phyloP scores from a whole-genome alignment of 2,797 vertebrate genomes.

The Dendrocincla tyrannina region DNA sequence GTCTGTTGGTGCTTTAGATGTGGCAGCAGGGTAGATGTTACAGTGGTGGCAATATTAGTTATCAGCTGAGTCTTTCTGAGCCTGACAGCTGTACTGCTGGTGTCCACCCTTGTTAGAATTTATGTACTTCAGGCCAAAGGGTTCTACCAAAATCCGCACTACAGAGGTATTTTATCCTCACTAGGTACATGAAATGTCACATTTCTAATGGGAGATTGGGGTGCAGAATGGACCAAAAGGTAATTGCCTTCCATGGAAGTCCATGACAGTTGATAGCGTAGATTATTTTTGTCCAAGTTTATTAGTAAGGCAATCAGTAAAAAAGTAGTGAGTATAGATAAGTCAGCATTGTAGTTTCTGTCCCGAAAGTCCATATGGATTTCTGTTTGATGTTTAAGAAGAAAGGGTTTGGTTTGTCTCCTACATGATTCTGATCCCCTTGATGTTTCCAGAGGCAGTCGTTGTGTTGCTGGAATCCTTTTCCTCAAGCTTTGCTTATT shows the following conservation, averaged over 20 bases:
- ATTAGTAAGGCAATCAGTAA: neutral
- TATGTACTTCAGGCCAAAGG: neutral
- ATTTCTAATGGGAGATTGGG: neutral
- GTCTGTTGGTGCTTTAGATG: neutral
- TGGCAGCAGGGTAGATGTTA: neutral
- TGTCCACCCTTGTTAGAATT: neutral
- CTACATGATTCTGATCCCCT: neutral
- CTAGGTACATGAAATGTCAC: neutral
- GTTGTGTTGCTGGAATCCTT: neutral
- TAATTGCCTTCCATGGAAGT: neutral
- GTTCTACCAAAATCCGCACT: neutral
- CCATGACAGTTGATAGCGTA: neutral
- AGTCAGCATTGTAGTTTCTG: neutral
- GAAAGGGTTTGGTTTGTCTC: neutral
- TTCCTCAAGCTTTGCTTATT: neutral
- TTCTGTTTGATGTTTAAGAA: neutral
- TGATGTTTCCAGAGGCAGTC: neutral
- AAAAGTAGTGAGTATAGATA: neutral
- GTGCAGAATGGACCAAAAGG: neutral
- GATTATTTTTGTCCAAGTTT: neutral
- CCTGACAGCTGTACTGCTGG: too few species aligned
- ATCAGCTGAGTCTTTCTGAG: neutral
- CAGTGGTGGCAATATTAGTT: neutral
- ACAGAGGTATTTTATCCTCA: neutral
- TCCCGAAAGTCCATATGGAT: neutral